These are phyloP conservation scores for Pygocentrus nattereri DNA, from an alignment of 2,797 vertebrate species.

Conservation along the genomic window DNA sequence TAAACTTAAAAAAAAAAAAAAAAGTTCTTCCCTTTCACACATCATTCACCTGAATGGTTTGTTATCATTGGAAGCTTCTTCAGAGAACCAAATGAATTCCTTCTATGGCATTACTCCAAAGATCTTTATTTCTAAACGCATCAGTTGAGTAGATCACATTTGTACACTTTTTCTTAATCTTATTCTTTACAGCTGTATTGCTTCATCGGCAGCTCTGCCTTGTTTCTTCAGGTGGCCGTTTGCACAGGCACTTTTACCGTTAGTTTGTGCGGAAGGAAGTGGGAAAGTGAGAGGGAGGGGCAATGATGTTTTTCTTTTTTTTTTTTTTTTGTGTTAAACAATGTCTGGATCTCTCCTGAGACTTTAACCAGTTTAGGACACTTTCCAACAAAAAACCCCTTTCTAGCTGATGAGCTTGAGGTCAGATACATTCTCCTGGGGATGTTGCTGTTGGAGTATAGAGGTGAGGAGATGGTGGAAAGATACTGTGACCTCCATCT, in stretches of 20 bases:
- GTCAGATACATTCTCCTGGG: neutral
- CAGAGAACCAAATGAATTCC: neutral
- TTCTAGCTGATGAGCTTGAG: conserved; percentile 1
- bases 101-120: neutral
- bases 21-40: no score
- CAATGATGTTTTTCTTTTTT: conserved; percentile 19
- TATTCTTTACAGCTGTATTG: neutral
- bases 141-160: neutral
- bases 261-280: conserved; percentile 5
- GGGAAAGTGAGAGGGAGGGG: conserved; percentile 16
- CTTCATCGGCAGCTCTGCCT: neutral
- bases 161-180: neutral
- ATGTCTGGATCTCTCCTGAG: conserved; percentile 34
- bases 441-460: neutral
- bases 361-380: conserved; percentile 2
- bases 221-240: conserved; percentile 21
- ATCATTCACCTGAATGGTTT: no score
- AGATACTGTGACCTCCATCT: neutral
- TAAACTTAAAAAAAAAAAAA: no score
- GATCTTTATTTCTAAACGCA: neutral
- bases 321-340: no score
- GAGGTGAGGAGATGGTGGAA: neutral
- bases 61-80: no score
- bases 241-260: neutral
- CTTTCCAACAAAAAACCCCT: conserved; percentile 40